These are phyloP conservation scores for Dicranocentrus wangi DNA, from an alignment of 2,888 invertebrate species.

Conservation along the genomic window DNA sequence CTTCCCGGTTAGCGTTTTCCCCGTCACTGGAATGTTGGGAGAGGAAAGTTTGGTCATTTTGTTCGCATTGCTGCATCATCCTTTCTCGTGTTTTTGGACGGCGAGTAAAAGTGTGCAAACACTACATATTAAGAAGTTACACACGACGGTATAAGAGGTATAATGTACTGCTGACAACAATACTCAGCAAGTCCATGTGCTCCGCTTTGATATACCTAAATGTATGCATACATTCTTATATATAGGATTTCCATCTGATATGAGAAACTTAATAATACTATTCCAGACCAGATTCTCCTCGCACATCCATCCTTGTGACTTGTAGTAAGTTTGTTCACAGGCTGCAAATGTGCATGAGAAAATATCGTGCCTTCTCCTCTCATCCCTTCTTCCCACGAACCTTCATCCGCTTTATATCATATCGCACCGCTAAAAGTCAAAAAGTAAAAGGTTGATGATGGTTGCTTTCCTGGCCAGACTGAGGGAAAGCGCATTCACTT, in stretches of 20 bases:
- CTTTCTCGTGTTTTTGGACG: conserved; percentile 9
- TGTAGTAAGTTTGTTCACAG: too few relatives aligned
- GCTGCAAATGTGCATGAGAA: background rate
- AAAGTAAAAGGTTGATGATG: conserved; percentile 19
- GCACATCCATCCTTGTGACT: too few relatives aligned
- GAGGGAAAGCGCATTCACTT: conserved; percentile 14
- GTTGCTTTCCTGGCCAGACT: conserved; percentile 6
- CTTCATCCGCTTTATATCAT: conserved; percentile 32
- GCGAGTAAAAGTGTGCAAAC: background rate
- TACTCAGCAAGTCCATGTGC: conserved; percentile 2
- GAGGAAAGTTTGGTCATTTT: conserved; percentile 45
- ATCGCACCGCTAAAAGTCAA: conserved; percentile 33
- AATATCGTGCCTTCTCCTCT: background rate
- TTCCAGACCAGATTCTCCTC: background rate
- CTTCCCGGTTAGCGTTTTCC: conserved; percentile 1
- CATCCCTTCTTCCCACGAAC: conserved; percentile 9
- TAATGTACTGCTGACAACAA: conserved; percentile 13
- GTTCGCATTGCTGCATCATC: conserved; percentile 44
- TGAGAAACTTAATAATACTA: too few relatives aligned
- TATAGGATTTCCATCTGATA: too few relatives aligned
- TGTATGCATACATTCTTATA: too few relatives aligned
- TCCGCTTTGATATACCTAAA: too few relatives aligned
- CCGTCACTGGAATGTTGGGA: conserved; percentile 33
- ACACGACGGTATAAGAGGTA: background rate
- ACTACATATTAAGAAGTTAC: conserved; percentile 9